Percentiles rank a stretch among this genome's conserved stretches.
phyloP scores from a whole-genome alignment of 1,140 invertebrate genomes.

The Plodia interpunctella region DNA sequence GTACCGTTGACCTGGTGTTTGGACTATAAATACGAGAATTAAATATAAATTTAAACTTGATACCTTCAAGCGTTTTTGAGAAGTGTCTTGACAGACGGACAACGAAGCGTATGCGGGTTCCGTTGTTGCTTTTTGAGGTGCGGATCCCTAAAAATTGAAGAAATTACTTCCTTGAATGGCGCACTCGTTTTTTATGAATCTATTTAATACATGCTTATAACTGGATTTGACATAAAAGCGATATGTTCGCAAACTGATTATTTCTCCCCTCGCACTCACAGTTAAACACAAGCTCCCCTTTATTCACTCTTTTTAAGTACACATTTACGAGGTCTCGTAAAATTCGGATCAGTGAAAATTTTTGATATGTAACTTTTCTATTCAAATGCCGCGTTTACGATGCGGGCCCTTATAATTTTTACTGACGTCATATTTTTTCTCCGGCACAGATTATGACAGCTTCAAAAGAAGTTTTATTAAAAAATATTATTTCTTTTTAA shows the following conservation, averaged over 20 bases:
- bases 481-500: conserved; percentile 70
- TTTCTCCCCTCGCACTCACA: conserved; percentile 53
- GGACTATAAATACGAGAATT: too few relatives aligned
- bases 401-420: conserved; percentile 68
- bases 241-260: conserved; percentile 51
- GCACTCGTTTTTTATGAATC: conserved; percentile 10
- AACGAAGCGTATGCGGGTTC: too few relatives aligned
- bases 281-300: conserved; percentile 62
- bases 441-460: conserved; percentile 55
- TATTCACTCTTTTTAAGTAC: conserved; percentile 71
- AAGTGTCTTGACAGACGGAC: too few relatives aligned
- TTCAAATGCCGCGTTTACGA: conserved; percentile 74
- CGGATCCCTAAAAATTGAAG: too few relatives aligned
- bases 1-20: too few relatives aligned
- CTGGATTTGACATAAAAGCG: conserved; percentile 28
- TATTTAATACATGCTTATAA: conserved; percentile 16
- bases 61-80: too few relatives aligned
- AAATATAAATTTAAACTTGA: too few relatives aligned
- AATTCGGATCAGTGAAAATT: conserved; percentile 76
- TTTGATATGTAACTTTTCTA: conserved; percentile 77
- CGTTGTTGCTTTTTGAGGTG: too few relatives aligned
- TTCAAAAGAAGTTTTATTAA: conserved; percentile 69
- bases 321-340: conserved; percentile 75
- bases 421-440: conserved; percentile 66
- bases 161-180: conserved; percentile 10